These are phyloP conservation scores for Neolamprologus variostigma DNA, from an alignment of 2,113 vertebrate species.

Conservation along the genomic window DNA sequence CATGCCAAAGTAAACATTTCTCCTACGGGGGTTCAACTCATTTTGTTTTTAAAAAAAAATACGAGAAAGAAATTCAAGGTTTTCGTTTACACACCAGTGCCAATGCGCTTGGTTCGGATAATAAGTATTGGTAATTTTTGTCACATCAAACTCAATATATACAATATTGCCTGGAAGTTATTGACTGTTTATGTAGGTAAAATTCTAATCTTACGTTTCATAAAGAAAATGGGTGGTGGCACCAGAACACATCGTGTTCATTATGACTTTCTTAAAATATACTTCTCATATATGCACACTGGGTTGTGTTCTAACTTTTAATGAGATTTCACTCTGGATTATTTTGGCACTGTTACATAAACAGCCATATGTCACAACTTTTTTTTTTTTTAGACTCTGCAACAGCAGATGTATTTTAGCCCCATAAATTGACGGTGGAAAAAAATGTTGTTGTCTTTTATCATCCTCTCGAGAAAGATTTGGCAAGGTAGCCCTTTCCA, in stretches of 20 bases:
- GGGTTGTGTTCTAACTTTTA: background rate
- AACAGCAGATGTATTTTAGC: slow-evolving; percentile 9
- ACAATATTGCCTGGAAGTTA: background rate
- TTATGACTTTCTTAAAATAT: background rate
- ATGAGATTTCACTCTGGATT: background rate
- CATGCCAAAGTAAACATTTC: slow-evolving; percentile 49
- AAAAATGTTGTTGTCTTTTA: slow-evolving; percentile 29
- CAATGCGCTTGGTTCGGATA: background rate
- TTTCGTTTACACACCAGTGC: background rate
- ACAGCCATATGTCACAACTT: slow-evolving; percentile 21
- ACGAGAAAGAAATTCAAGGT: background rate
- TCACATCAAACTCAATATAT: background rate
- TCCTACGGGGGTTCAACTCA: background rate
- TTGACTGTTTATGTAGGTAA: background rate
- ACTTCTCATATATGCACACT: background rate
- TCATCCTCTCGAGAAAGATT: slow-evolving; percentile 17
- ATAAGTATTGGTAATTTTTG: background rate
- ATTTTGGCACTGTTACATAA: slow-evolving; percentile 8
- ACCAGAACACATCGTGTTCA: background rate
- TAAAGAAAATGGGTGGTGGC: background rate
- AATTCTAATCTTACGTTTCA: background rate
- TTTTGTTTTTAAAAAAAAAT: background rate
- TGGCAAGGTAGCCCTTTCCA: slow-evolving; percentile 36
- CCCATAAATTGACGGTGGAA: slow-evolving; percentile 15
- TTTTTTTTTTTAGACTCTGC: background rate